Evolutionary conservation across 2,888 invertebrate species (phyloP), one percentile per base, ranked within the genome.

Genomic region (Linnaemya vulpina): DNA sequence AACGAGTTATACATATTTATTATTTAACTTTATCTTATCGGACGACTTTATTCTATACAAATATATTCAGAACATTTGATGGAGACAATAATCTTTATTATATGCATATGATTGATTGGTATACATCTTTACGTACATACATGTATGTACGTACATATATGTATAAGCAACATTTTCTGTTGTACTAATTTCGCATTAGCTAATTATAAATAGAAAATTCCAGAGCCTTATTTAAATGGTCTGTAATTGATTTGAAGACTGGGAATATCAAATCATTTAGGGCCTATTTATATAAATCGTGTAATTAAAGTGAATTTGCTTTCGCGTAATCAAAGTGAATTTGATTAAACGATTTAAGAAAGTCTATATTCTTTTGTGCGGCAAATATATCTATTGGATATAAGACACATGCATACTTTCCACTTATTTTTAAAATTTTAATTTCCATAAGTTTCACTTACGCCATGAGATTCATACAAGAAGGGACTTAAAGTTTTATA

Each of bases 1-100:
- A 25, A 43, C 43, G 30, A 22, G 22, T 1, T 55, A 55, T 71
- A 17, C n/a, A 17, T 49, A 43, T 68, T 53, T 20, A 55, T 58
- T 55, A 22, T 55, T 51, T 51, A 20, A 53, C 70, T 58, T 71
- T 71, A 58, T 71, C 71, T 71, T 71, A 71, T 71, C 71, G 17
- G 30, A 10, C 13, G 13, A 25, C 9, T 71, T 38, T 71, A 11
- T 49, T 71, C 22, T 43, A 30, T 13, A 70, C 53, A 38, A 11
- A 53, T 51, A 38, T 70, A 20, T 53, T 38, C 40, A 17, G 20
- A 13, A 49, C 46, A 49, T 15, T 74, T 60, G 46, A 1, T 60
- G 62, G 49, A 51, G 49, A 38, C 62, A 51, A 51, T 25, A 63
- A 51, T 62, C 49, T 62, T 63, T 38, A 74, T 62, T 74, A 74